Percentiles rank a stretch among this genome's conserved stretches.
Conservation (phyloP, 2,113 vertebrate genomes). For the Mirza zaza region DNA sequence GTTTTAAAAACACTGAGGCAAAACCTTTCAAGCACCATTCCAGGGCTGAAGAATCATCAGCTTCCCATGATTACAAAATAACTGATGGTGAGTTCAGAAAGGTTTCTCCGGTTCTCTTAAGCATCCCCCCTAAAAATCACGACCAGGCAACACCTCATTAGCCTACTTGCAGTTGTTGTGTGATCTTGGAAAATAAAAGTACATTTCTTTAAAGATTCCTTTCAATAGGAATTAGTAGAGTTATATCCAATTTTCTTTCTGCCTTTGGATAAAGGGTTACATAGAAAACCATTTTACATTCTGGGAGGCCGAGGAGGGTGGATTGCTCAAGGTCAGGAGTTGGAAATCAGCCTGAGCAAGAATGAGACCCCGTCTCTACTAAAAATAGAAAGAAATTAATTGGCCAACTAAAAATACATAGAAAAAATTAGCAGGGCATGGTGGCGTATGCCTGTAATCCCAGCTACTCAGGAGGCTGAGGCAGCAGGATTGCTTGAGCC, state of each 20-base stretch:
- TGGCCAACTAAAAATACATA: too few relatives aligned
- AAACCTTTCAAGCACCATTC: neutral
- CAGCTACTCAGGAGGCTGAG: too few relatives aligned
- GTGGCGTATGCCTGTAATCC: too few relatives aligned
- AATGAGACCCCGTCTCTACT: too few relatives aligned
- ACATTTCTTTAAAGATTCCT: neutral
- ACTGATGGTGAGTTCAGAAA: neutral
- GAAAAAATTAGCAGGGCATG: too few relatives aligned
- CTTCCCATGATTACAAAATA: neutral
- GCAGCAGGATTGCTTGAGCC: too few relatives aligned
- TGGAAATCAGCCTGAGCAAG: too few relatives aligned
- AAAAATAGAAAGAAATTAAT: too few relatives aligned
- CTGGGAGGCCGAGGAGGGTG: too few relatives aligned
- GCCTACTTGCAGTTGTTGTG: neutral
- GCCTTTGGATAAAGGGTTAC: neutral
- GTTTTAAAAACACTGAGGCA: neutral
- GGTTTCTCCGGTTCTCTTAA: neutral
- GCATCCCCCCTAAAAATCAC: neutral
- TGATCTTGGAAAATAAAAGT: slow-evolving; percentile 1
- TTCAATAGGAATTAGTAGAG: neutral
- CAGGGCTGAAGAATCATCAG: neutral
- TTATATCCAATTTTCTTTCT: neutral
- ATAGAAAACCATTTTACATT: neutral
- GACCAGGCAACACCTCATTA: neutral
- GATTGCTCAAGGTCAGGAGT: too few relatives aligned